Evolutionary conservation across 1,140 invertebrate species (phyloP).

Genomic region (Mercenaria mercenaria): DNA sequence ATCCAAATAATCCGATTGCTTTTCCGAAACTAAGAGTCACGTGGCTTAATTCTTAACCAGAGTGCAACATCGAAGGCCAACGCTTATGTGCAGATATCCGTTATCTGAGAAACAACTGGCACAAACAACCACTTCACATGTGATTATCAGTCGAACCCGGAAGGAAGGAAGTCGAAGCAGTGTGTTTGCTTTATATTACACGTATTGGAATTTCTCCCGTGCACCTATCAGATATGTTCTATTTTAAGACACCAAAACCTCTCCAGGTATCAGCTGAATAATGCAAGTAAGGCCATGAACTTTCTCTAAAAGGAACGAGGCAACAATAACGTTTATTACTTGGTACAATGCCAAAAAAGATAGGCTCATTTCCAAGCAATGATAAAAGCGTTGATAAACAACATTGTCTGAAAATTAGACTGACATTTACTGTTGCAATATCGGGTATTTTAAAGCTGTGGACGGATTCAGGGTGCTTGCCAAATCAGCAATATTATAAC

Average conservation of each 20-base stretch:
- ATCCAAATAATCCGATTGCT: not conserved
- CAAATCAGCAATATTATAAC: not conserved
- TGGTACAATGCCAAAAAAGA: conserved; percentile 17
- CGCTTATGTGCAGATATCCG: not conserved
- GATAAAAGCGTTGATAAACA: conserved; percentile 19
- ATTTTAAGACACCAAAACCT: not conserved
- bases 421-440: conserved; percentile 15
- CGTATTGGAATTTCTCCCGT: not conserved
- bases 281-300: not conserved
- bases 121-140: conserved; percentile 5
- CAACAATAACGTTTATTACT: not conserved
- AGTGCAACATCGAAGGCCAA: conserved; percentile 4
- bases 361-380: conserved; percentile 44
- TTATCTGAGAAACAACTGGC: conserved; percentile 38
- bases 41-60: conserved; percentile 11
- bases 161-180: not conserved
- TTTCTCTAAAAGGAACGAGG: conserved; percentile 42
- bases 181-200: not conserved
- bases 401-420: conserved; percentile 5
- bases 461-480: not conserved
- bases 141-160: conserved; percentile 19
- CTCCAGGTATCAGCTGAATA: conserved; percentile 33
- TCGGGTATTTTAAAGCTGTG: not conserved
- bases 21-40: conserved; percentile 45
- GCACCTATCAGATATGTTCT: conserved; percentile 22